Base-by-base conservation (phyloP, 1,140 invertebrate genomes). In the Leptinotarsa texana region DNA sequence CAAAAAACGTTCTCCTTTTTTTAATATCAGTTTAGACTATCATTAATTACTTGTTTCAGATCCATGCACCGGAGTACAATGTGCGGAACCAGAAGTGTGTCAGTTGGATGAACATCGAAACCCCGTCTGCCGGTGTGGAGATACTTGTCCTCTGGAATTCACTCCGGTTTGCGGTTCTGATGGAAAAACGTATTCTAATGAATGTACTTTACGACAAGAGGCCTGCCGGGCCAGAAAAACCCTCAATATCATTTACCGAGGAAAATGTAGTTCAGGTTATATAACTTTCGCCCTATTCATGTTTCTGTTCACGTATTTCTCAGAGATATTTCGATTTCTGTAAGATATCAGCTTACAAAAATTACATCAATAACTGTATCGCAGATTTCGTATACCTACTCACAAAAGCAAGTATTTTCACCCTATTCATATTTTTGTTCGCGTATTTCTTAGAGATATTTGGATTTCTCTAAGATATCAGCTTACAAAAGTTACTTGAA, bases 171-270 rank as follows among this genome's bases (percentile, higher is more conserved):
- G 95, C 81, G 95, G 92, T 13, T 95, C 92, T 5, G 92, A 94
- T 82, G 93, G 93, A 33, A 93, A 93, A 86, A 96, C 94, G 1
- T 97, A 96, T 86, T 91, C 91, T 24, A 96, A 96, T 85, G 93
- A 95, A 82, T 96, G 95, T 85, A 89, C 90, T 75, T 88, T 96
- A 78, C 88, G 91, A 70, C 90, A 93, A 76, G 92, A 94, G 83
- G 91, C 91, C 22, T 95, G 93, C 83, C 88, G 92, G 78, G 90
- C 91, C 13, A 87, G 92, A 77, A 91, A 91, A 83, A 89, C 88
- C 48, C 87, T 95, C 1, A 88, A 91, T 80, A 93, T 94, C 74
- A 92, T 95, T 80, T 95, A 94, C 84, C 89, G 90, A 69, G 94
- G 93, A 73, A 91, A 91, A 84, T 95, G 94, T 85, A 90, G 89